Conservation (phyloP, 2,797 vertebrate species). For the Lacerta viridis region DNA sequence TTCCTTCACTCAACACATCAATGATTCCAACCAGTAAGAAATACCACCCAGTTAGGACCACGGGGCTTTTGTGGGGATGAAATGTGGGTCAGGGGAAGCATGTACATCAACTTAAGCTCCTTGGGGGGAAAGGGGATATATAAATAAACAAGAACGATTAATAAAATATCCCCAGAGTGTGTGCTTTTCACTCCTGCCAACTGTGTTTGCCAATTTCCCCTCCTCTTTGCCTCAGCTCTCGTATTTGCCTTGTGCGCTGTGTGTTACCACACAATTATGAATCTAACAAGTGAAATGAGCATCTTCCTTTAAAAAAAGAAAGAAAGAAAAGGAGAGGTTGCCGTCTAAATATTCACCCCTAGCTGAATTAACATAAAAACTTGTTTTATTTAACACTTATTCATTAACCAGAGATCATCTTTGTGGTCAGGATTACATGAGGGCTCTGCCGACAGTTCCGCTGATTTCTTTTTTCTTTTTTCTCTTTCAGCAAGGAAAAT, state of each 20-base stretch:
- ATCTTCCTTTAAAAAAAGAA: background rate
- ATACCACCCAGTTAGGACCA: background rate
- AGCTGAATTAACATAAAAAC: background rate
- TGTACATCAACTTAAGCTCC: background rate
- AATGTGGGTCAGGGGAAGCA: too few relatives aligned
- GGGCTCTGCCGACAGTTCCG: background rate
- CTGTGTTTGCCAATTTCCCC: background rate
- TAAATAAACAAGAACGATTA: too few relatives aligned
- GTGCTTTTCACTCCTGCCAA: background rate
- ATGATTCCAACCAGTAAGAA: background rate
- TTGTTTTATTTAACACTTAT: conserved; percentile 18
- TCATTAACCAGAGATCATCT: conserved; percentile 32
- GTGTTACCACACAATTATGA: background rate
- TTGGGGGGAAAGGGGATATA: background rate
- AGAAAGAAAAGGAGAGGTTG: too few relatives aligned
- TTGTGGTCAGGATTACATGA: conserved; percentile 38
- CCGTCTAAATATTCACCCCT: background rate
- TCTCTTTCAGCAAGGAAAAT: conserved; percentile 16
- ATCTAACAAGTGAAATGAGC: background rate
- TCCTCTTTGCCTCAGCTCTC: background rate
- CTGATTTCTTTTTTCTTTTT: background rate
- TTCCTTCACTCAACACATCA: background rate
- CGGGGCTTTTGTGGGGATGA: too few relatives aligned
- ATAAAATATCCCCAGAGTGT: too few relatives aligned
- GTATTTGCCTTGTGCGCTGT: background rate